A percentile compares a stretch with the other conserved stretches of the same genome.
phyloP scores from a whole-genome alignment of 2,888 invertebrate species.

The Lacanobia oleracea region DNA sequence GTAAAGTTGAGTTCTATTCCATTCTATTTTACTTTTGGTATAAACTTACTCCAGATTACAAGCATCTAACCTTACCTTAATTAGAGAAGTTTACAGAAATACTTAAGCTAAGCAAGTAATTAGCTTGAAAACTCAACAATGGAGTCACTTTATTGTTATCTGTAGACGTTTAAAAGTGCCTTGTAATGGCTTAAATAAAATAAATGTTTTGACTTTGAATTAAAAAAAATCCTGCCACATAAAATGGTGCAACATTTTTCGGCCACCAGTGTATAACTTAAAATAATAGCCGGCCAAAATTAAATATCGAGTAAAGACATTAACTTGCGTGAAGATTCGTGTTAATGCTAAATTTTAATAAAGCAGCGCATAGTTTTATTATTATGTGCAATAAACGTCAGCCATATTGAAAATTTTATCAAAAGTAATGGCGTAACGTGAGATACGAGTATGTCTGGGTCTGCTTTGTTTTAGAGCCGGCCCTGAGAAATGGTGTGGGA shows the following conservation, averaged over 20 bases:
- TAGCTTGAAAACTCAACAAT: background rate
- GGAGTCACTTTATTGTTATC: too few relatives aligned
- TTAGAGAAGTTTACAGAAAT: background rate
- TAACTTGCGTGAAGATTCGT: conserved; percentile 53
- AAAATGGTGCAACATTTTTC: conserved; percentile 2
- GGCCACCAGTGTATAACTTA: conserved; percentile 53
- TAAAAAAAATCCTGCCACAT: rapidly evolving
- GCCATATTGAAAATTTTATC: conserved; percentile 58
- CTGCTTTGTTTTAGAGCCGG: conserved; percentile 24
- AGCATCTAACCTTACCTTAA: background rate
- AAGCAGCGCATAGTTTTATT: conserved; percentile 57
- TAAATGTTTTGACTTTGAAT: too few relatives aligned
- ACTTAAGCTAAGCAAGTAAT: background rate
- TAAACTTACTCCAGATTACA: background rate
- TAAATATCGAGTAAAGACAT: conserved; percentile 57
- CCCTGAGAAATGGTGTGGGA: conserved; percentile 13
- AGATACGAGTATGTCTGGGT: conserved; percentile 28
- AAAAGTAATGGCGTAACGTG: conserved; percentile 46
- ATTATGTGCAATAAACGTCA: conserved; percentile 54
- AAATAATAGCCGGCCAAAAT: conserved; percentile 60
- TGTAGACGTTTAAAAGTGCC: too few relatives aligned
- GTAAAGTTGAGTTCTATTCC: background rate
- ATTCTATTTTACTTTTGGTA: background rate
- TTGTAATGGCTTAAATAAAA: too few relatives aligned
- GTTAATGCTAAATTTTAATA: conserved; percentile 57